Evolutionary conservation across 1,140 invertebrate genomes (phyloP).

Genomic region (Meloidogyne hapla): DNA sequence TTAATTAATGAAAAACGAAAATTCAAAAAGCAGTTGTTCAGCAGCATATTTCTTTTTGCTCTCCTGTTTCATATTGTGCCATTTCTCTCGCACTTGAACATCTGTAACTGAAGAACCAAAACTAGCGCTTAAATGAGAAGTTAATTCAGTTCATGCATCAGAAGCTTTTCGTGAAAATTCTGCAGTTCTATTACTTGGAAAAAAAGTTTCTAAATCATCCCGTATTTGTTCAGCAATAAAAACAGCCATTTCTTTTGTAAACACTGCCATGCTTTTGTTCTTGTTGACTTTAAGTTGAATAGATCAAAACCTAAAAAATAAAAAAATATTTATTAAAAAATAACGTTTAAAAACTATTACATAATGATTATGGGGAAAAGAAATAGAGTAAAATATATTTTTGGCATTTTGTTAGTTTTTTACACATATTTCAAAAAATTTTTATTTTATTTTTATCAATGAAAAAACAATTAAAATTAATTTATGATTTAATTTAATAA

Average conservation of each 20-base stretch:
- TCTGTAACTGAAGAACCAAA: neutral
- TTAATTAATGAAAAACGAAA: no score
- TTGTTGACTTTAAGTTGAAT: neutral
- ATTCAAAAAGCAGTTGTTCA: neutral
- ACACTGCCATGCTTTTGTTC: neutral
- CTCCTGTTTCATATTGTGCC: conserved; percentile 13
- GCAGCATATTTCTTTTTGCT: neutral
- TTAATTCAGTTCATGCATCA: neutral
- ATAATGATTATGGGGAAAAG: no score
- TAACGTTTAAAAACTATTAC: no score
- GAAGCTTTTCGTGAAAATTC: neutral
- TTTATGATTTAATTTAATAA: no score
- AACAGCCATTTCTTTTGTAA: neutral
- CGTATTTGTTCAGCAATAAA: neutral
- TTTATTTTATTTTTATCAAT: no score
- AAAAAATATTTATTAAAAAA: no score
- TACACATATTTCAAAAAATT: no score
- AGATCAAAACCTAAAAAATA: no score
- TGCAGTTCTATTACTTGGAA: neutral
- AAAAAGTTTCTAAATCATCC: neutral
- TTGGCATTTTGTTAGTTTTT: no score
- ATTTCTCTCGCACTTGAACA: neutral
- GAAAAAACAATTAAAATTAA: no score
- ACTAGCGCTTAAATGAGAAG: neutral
- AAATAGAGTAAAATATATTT: no score